Evolutionary conservation across 1,140 invertebrate genomes (phyloP), one percentile per base, ranked within the genome.

Genomic region (Cotesia vestalis): DNA sequence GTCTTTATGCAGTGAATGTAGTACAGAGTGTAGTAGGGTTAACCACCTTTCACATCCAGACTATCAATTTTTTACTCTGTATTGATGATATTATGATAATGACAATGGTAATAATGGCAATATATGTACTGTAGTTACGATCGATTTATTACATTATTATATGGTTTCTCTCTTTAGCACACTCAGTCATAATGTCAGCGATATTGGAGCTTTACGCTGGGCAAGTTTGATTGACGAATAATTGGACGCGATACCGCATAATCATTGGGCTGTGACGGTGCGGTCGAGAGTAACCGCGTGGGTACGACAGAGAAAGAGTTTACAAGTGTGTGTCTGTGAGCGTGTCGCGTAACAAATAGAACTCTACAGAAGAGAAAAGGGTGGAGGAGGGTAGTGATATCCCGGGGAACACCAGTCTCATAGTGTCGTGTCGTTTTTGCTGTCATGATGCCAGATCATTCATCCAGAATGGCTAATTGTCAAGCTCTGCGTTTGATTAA

Each of bases 161-260:
- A 5, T n/a, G n/a, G 38, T 40, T 40, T 40, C 38, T 66, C 63
- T 66, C 17, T 66, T 40, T 66, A 20, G 9, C 14, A 46, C 35
- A 27, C 63, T 40, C 20, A n/a, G 38, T 40, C 57, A 59, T 59
- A 38, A 66, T 69, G 60, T 55, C 53, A 53, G 40, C 66, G 72
- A 69, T 60, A 69, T 27, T 61, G 38, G 40, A 46, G 36, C 60
- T 53, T 64, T 66, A 52, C 66, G 36, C 46, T 66, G 59, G 70
- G 38, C 66, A 66, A 61, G 57, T 75, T 55, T 75, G 73, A 75
- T 75, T 75, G 73, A 69, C 70, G 66, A 69, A 72, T 72, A 75
- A 75, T 75, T 75, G 73, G 67, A 61, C 57, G 46, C 66, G 73
- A 68, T 69, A 69, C 66, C 69, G 60, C 60, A 72, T 75, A 75